Conservation (phyloP, 2,888 invertebrate species). For the Piscicola geometra region DNA sequence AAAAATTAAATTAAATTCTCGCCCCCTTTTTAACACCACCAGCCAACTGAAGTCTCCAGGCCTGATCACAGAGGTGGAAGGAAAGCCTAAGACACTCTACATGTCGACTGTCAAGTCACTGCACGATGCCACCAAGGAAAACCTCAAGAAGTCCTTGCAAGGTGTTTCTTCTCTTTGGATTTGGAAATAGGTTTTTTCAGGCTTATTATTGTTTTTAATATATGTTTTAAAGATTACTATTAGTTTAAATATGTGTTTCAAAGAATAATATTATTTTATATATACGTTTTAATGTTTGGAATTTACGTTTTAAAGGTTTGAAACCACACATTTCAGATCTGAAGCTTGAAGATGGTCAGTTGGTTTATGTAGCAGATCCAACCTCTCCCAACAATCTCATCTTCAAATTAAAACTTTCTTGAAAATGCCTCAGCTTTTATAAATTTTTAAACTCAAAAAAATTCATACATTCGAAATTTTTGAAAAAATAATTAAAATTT, state of each 20-base stretch:
- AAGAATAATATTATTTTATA: no score
- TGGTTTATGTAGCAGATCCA: slow-evolving; percentile 82
- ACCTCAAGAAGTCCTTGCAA: slow-evolving; percentile 77
- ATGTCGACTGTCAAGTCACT: slow-evolving; percentile 86
- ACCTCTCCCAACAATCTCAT: slow-evolving; percentile 68
- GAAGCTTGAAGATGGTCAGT: slow-evolving; percentile 75
- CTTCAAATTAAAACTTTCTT: slow-evolving; percentile 49
- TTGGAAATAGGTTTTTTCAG: background rate
- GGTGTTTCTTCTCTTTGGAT: no score
- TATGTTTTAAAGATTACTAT: no score
- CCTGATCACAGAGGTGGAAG: slow-evolving; percentile 67
- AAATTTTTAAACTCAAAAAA: no score
- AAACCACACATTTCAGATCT: slow-evolving; percentile 70
- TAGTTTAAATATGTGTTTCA: no score
- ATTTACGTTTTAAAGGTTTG: no score
- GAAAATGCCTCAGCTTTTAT: no score
- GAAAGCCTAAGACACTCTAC: slow-evolving; percentile 84
- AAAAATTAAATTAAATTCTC: no score
- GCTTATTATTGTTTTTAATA: background rate
- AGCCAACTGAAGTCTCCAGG: slow-evolving; percentile 82
- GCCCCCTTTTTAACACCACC: no score
- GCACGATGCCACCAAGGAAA: slow-evolving; percentile 79
- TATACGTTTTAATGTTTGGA: no score
- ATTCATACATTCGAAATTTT: no score
- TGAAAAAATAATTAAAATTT: no score